Percentiles rank a stretch among this genome's conserved stretches.
These are phyloP conservation scores for Turritopsis rubra DNA, from an alignment of 30 jellyfish, hydroid and myxozoan species.

Conservation along the genomic window DNA sequence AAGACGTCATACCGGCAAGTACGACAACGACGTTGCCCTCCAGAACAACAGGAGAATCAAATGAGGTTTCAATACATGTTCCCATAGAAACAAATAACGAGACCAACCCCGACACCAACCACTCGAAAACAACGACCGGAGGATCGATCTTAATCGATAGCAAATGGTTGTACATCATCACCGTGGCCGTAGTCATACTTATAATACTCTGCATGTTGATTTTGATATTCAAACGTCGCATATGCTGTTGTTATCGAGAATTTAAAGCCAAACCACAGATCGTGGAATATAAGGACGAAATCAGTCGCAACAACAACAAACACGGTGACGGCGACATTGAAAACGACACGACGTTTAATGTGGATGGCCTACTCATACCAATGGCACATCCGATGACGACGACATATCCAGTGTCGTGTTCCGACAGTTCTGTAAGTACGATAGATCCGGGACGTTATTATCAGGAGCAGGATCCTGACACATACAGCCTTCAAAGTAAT, in stretches of 20 bases:
- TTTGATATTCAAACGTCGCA: slow-evolving; percentile 23
- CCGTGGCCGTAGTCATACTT: slow-evolving; percentile 8
- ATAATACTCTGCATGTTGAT: not conserved
- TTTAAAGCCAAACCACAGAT: slow-evolving; percentile 36
- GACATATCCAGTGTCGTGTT: slow-evolving; percentile 17
- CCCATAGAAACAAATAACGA: not conserved
- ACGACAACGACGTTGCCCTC: not conserved
- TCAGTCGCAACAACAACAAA: slow-evolving; percentile 15
- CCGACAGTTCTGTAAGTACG: slow-evolving; percentile 25
- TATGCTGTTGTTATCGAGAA: slow-evolving; percentile 22
- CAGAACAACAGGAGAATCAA: not conserved
- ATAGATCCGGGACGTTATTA: slow-evolving; percentile 22
- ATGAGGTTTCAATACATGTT: not conserved
- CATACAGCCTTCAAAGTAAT: slow-evolving; percentile 18
- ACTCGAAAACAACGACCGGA: not conserved
- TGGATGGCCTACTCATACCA: not conserved
- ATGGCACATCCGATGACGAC: slow-evolving; percentile 17
- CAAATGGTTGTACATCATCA: slow-evolving; percentile 21
- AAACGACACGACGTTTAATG: slow-evolving; percentile 1
- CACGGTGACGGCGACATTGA: not conserved
- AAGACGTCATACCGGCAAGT: not conserved
- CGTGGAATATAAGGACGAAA: slow-evolving; percentile 33
- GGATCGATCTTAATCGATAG: slow-evolving; percentile 16
- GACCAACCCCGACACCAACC: slow-evolving; percentile 1
- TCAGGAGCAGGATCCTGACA: slow-evolving; percentile 8